These are phyloP conservation scores for Yponomeuta cagnagella DNA, from an alignment of 2,888 invertebrate species.

Conservation along the genomic window DNA sequence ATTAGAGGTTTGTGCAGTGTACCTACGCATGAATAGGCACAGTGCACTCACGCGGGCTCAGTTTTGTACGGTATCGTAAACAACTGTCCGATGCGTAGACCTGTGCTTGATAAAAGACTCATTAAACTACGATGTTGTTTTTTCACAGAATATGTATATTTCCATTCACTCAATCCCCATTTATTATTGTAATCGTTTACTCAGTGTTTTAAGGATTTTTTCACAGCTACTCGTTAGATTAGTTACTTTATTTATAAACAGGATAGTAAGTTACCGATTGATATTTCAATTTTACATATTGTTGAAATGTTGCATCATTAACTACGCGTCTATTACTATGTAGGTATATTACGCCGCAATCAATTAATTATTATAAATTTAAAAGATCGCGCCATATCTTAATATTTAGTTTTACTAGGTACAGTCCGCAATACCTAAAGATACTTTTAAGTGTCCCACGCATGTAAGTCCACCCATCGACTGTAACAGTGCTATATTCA, in stretches of 20 bases:
- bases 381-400: neutral
- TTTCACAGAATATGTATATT: slow-evolving; percentile 27
- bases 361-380: neutral
- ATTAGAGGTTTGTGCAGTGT: slow-evolving; percentile 36
- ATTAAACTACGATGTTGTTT: slow-evolving; percentile 32
- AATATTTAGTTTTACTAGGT: neutral
- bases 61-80: slow-evolving; percentile 65
- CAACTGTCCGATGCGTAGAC: slow-evolving; percentile 56
- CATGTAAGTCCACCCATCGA: too few relatives aligned
- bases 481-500: too few relatives aligned
- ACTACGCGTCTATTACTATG: neutral
- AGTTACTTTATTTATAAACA: neutral
- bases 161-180: neutral
- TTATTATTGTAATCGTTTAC: neutral
- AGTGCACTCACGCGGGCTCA: slow-evolving; percentile 47
- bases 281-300: neutral
- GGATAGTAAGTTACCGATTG: too few relatives aligned
- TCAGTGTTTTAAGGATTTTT: too few relatives aligned
- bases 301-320: neutral
- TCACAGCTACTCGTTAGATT: too few relatives aligned
- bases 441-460: neutral
- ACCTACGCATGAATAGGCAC: slow-evolving; percentile 32
- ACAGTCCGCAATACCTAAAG: neutral
- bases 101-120: slow-evolving; percentile 51
- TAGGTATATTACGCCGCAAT: neutral